Percentiles rank a stretch among this genome's conserved stretches.
Evolutionary conservation across 2,888 invertebrate genomes (phyloP).

Genomic region (Galeopsomyia nigrocyanea): DNA sequence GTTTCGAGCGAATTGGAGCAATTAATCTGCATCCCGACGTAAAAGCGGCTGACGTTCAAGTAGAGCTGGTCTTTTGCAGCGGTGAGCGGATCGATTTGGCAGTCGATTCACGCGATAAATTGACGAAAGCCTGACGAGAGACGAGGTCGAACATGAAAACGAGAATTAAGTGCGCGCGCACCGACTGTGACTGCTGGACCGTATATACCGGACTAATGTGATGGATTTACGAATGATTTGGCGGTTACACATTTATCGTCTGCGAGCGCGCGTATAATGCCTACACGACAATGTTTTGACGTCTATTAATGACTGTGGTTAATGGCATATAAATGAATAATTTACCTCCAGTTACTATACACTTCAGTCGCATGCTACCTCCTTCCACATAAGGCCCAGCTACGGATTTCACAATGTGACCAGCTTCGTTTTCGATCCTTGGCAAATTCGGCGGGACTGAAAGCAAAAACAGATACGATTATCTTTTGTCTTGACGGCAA

Average conservation of each 20-base stretch:
- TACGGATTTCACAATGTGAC: conserved; percentile 74
- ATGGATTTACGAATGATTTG: conserved; percentile 30
- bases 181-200: neutral
- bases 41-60: neutral
- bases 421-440: conserved; percentile 79
- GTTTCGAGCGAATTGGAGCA: too few species aligned
- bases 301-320: conserved; percentile 1
- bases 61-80: too few species aligned
- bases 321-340: conserved; percentile 29
- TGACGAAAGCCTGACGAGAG: conserved; percentile 13
- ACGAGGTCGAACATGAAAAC: neutral
- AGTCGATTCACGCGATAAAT: conserved; percentile 33
- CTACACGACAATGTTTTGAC: neutral
- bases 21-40: neutral
- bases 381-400: conserved; percentile 84
- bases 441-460: conserved; percentile 82
- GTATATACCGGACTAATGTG: conserved; percentile 28
- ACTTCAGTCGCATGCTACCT: conserved; percentile 78
- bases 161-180: conserved; percentile 37
- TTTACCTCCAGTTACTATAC: conserved; percentile 84
- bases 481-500: too few species aligned
- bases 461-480: conserved; percentile 64
- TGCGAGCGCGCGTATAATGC: too few species aligned
- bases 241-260: conserved; percentile 19
- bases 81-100: conserved; percentile 39